Evolutionary conservation across 2,797 vertebrate genomes (phyloP).

Genomic region (Falco biarmicus): DNA sequence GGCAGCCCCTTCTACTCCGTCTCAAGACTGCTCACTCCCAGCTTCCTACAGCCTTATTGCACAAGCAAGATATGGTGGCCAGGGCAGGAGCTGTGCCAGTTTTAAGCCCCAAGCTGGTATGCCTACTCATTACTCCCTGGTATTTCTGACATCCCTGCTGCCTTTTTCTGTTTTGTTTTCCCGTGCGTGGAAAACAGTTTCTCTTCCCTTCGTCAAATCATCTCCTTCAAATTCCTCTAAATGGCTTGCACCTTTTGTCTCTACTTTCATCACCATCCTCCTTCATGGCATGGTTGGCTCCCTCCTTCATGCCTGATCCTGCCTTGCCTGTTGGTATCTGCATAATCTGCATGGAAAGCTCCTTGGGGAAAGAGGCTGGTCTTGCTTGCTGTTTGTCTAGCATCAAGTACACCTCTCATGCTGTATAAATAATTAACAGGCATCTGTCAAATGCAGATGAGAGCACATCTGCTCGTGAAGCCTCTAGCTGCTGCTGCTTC

Average conservation of each 20-base stretch:
- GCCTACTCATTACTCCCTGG: neutral
- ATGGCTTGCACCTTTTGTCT: neutral
- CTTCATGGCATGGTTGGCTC: neutral
- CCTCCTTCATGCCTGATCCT: neutral
- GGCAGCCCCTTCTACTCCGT: neutral
- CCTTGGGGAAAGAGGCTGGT: neutral
- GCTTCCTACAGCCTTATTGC: neutral
- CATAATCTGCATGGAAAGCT: neutral
- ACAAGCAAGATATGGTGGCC: neutral
- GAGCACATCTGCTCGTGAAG: neutral
- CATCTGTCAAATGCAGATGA: neutral
- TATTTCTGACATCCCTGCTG: neutral
- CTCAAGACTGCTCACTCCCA: neutral
- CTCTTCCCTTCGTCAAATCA: neutral
- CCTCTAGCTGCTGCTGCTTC: neutral
- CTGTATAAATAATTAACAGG: neutral
- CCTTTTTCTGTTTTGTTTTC: slow-evolving; percentile 3
- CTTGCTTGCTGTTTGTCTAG: neutral
- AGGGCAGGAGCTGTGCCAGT: neutral
- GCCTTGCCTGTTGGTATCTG: neutral
- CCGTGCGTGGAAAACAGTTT: neutral
- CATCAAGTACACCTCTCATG: neutral
- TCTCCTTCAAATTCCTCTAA: neutral
- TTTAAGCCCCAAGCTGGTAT: neutral
- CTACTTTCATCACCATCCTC: neutral